Evolutionary conservation across 2,888 invertebrate species (phyloP), one percentile per base, ranked within the genome.

Genomic region (Barypeithes pellucidus): DNA sequence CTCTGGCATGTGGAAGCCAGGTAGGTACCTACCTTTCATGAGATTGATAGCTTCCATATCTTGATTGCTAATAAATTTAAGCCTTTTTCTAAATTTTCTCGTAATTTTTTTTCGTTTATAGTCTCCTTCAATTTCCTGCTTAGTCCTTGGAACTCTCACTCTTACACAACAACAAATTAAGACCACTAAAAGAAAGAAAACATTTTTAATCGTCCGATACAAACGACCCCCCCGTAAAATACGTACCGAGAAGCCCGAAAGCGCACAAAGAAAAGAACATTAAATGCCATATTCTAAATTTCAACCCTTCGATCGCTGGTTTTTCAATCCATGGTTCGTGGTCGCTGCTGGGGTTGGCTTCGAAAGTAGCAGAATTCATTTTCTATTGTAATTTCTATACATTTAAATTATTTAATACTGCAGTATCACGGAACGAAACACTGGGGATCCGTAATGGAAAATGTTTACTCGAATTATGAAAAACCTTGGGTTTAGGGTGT

Each of bases 41-140:
- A 94, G 86, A 80, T 94, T 92, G 89, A 94, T 91, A 36, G 91
- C 90, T 81, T 96, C 95, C 93, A 96, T 94, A 83, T 95, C 94
- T 5, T 92, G 89, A 83, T 96, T 95, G 81, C 93, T 92, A 79
- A 97, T 94, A 78, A 93, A 91, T 81, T 92, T 91, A 57, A 97
- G 87, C 82, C 95, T 91, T 79, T 93, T 92, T 9, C 94, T 90
- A 85, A 97, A 97, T 84, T 93, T 95, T 79, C 90, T 90, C 0
- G 95, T 93, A 59, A 97, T 91, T 85, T 92, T 93, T 81, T 94
- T 92, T 18, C 97, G 89, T 80, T 94, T 92, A 85, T 94, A 96
- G 86, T 97, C 96, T 0, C 96, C 96, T 84, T 97, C 96, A 76
- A 98, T 97, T 86, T 97, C 96, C 85, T 97, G 96, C 84, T 97